phyloP scores from a whole-genome alignment of 2,888 invertebrate genomes.

The Megamerina dolium region DNA sequence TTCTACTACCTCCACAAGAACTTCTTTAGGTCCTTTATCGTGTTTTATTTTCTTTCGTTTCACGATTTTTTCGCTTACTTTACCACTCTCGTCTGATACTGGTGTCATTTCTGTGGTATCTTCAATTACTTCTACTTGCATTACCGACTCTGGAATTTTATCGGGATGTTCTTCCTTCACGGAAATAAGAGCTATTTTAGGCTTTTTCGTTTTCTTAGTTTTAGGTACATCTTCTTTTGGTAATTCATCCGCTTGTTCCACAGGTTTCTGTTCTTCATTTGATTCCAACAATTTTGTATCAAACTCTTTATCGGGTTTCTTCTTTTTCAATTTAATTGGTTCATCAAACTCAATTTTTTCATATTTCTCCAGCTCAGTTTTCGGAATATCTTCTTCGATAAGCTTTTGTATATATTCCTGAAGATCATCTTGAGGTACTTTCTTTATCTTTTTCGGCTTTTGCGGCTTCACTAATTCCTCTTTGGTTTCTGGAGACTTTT shows the following conservation, averaged over 20 bases:
- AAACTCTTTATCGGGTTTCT: too few species aligned
- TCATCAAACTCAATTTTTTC: conserved; percentile 44
- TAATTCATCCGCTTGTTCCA: conserved; percentile 13
- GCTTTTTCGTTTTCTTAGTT: conserved; percentile 19
- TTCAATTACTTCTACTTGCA: conserved; percentile 31
- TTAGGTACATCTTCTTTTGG: conserved; percentile 13
- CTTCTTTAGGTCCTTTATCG: conserved; percentile 47
- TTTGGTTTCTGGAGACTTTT: conserved; percentile 20
- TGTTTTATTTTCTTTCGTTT: conserved; percentile 40
- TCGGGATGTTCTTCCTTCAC: conserved; percentile 23
- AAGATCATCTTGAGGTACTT: conserved; percentile 39
- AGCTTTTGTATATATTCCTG: conserved; percentile 45
- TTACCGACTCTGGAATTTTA: conserved; percentile 22
- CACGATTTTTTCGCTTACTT: conserved; percentile 43
- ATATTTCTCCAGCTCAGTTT: conserved; percentile 48
- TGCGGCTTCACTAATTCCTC: conserved; percentile 36
- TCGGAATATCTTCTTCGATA: conserved; percentile 44
- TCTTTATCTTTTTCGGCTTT: conserved; percentile 34
- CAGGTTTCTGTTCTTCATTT: conserved; percentile 5
- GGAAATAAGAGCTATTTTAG: conserved; percentile 16
- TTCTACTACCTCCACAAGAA: conserved; percentile 45
- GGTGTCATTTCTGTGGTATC: conserved; percentile 39
- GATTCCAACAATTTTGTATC: too few species aligned
- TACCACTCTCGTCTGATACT: conserved; percentile 33
- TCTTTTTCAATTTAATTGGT: not conserved